Percentiles rank a stretch among this genome's conserved stretches.
Conservation (phyloP, 30 jellyfish, hydroid and myxozoan genomes). For the Haliclystus octoradiatus region DNA sequence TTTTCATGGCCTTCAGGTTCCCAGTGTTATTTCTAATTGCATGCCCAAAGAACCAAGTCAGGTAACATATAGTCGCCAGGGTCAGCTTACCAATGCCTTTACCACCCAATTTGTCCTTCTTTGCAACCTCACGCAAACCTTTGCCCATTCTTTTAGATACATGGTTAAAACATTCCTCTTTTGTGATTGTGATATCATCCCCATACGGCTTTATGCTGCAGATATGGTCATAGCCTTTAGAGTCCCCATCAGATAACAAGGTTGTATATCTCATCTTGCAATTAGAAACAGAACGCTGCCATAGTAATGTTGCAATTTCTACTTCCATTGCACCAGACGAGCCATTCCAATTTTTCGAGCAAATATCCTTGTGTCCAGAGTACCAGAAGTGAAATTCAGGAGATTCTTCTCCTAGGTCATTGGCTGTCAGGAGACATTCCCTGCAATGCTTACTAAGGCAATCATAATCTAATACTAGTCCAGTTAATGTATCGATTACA, state of each 20-base stretch:
- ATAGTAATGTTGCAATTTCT: conserved; percentile 19
- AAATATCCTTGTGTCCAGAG: not conserved
- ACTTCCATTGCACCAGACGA: conserved; percentile 20
- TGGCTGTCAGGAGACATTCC: too few species aligned
- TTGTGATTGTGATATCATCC: not conserved
- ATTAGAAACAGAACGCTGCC: conserved; percentile 8
- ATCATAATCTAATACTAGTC: conserved; percentile 34
- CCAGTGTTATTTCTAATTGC: conserved; percentile 9
- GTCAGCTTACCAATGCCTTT: conserved; percentile 38
- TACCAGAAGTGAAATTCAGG: conserved; percentile 10
- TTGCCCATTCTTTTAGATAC: conserved; percentile 39
- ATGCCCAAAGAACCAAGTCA: conserved; percentile 19
- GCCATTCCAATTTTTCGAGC: conserved; percentile 18
- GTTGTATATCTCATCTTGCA: conserved; percentile 23
- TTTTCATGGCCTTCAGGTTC: conserved; percentile 5
- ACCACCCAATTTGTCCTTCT: conserved; percentile 18
- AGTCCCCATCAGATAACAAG: conserved; percentile 29
- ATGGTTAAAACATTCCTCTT: conserved; percentile 35
- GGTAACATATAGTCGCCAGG: not conserved
- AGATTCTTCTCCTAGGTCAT: conserved; percentile 1
- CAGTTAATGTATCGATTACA: conserved; percentile 28
- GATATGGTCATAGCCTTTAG: conserved; percentile 27
- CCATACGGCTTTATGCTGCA: too few species aligned
- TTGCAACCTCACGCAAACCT: conserved; percentile 19
- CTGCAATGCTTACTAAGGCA: conserved; percentile 7